Conservation (phyloP, 1,140 invertebrate species). For the Drosophila watanabei region DNA sequence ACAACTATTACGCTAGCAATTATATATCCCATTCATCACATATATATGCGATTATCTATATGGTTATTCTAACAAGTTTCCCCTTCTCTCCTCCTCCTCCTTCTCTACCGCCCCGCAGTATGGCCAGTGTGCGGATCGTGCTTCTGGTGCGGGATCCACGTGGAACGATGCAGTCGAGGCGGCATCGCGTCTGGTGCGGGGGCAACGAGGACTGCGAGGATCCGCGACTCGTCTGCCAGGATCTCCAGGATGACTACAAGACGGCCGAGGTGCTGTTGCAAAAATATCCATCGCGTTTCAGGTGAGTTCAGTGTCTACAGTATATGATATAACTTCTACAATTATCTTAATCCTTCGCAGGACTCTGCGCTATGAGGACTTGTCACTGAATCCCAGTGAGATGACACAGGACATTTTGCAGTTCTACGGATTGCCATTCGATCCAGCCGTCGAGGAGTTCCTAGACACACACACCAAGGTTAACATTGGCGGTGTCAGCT, state of each 20-base stretch:
- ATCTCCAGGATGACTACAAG: constrained; percentile 93
- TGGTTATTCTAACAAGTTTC: constrained; percentile 33
- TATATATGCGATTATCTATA: constrained; percentile 28
- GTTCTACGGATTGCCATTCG: constrained; percentile 92
- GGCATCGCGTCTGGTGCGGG: constrained; percentile 94
- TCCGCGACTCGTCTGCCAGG: constrained; percentile 91
- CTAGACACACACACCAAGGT: constrained; percentile 93
- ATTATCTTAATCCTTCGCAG: constrained; percentile 86
- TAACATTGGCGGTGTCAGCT: constrained; percentile 92
- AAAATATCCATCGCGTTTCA: constrained; percentile 90
- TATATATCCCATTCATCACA: constrained; percentile 47
- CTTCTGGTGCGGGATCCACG: constrained; percentile 94
- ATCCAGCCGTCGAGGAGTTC: constrained; percentile 90
- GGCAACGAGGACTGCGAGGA: constrained; percentile 93
- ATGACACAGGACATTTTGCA: constrained; percentile 90
- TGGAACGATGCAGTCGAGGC: constrained; percentile 93
- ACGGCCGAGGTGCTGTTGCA: constrained; percentile 90
- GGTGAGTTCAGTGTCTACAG: constrained; percentile 86
- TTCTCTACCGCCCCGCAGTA: constrained; percentile 84
- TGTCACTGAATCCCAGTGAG: constrained; percentile 91
- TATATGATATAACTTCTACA: not conserved
- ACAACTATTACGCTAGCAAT: constrained; percentile 70
- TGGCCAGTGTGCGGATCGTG: constrained; percentile 90
- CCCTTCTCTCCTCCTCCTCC: not conserved
- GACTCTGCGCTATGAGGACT: constrained; percentile 93